These are phyloP conservation scores for Scomber scombrus DNA, from an alignment of 2,113 vertebrate species.

Conservation along the genomic window DNA sequence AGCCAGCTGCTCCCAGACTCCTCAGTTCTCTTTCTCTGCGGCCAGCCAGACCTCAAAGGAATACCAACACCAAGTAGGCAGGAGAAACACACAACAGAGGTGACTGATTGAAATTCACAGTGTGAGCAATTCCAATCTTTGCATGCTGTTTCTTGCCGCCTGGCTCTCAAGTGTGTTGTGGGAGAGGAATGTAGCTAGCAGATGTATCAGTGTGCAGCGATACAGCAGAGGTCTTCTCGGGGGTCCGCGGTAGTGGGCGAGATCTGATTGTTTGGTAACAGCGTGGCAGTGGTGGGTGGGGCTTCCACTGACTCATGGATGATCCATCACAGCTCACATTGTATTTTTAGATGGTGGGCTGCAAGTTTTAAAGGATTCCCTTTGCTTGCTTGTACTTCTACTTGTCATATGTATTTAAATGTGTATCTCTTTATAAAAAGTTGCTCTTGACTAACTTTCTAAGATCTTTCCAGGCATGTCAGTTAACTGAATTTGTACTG, in stretches of 20 bases:
- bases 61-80: constrained; percentile 33
- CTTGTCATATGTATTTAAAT: neutral
- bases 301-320: constrained; percentile 59
- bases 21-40: constrained; percentile 29
- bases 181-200: constrained; percentile 59
- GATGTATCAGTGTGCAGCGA: constrained; percentile 56
- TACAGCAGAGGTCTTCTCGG: constrained; percentile 55
- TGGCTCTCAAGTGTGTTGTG: constrained; percentile 50
- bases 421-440: neutral
- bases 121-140: constrained; percentile 61
- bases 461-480: neutral
- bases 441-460: neutral
- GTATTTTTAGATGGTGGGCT: constrained; percentile 46
- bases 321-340: constrained; percentile 42
- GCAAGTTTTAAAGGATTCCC: constrained; percentile 43
- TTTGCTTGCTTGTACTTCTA: neutral
- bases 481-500: neutral
- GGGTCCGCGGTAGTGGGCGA: constrained; percentile 60
- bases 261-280: constrained; percentile 66
- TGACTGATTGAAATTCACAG: constrained; percentile 72
- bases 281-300: constrained; percentile 46
- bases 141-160: constrained; percentile 56
- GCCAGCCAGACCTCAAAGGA: constrained; percentile 48
- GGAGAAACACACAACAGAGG: constrained; percentile 57
- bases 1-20: constrained; percentile 55